phyloP scores from a whole-genome alignment of 2,888 invertebrate species.

The Rhaphigaster nebulosa region DNA sequence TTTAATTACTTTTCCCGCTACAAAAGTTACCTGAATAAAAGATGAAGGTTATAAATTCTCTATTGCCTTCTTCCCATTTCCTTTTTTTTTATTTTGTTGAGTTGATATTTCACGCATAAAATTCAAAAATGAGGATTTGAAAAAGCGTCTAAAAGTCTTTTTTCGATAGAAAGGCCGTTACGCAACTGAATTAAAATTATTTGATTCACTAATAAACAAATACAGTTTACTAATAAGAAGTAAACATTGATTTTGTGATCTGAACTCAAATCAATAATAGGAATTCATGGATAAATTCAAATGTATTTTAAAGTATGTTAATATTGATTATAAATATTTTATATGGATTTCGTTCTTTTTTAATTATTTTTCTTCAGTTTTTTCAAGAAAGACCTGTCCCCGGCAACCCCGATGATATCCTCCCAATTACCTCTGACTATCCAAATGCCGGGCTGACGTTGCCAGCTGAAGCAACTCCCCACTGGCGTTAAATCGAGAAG shows the following conservation, averaged over 20 bases:
- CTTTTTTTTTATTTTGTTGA: background rate
- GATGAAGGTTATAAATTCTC: constrained; percentile 26
- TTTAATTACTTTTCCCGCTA: background rate
- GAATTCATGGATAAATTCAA: too few relatives aligned
- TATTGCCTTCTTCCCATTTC: background rate
- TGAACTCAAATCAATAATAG: too few relatives aligned
- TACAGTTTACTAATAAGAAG: too few relatives aligned
- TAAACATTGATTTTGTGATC: too few relatives aligned
- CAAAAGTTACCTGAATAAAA: constrained; percentile 26
- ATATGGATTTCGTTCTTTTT: background rate
- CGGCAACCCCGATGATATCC: background rate
- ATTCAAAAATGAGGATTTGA: background rate
- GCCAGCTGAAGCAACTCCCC: constrained; percentile 26
- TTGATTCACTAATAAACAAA: background rate
- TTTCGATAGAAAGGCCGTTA: background rate
- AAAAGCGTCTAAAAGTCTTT: background rate
- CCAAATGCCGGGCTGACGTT: background rate
- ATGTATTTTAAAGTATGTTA: too few relatives aligned
- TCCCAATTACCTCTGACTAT: background rate
- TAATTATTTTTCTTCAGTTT: background rate
- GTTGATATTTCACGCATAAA: background rate
- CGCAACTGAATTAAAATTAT: background rate
- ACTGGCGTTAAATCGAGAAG: constrained; percentile 38
- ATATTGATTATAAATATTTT: background rate
- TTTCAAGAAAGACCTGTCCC: background rate